phyloP scores from a whole-genome alignment of 2,113 vertebrate species.

The Archocentrus centrarchus region DNA sequence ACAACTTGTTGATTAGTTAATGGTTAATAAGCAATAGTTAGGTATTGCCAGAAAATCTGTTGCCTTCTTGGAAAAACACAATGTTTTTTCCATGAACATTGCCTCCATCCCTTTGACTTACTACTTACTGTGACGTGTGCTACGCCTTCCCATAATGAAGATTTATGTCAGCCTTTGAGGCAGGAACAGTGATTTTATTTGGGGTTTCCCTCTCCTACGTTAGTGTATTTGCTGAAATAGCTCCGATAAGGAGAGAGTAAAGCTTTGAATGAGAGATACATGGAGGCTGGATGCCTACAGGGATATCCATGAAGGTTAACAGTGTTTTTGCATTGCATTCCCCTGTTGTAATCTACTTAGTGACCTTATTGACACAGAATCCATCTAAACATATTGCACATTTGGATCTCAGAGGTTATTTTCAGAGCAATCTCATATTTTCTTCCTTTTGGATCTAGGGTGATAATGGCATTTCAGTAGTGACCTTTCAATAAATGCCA shows the following conservation, averaged over 20 bases:
- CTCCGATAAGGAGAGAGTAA: background rate
- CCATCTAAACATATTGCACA: background rate
- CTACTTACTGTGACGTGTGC: conserved; percentile 22
- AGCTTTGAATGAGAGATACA: background rate
- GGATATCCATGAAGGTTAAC: background rate
- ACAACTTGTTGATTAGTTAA: conserved; percentile 5
- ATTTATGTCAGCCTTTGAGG: conserved; percentile 56
- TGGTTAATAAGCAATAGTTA: background rate
- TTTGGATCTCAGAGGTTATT: background rate
- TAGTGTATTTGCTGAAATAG: conserved; percentile 4
- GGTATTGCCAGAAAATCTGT: background rate
- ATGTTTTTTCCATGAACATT: conserved; percentile 24
- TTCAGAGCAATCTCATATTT: background rate
- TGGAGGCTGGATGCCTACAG: background rate
- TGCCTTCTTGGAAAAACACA: conserved; percentile 5
- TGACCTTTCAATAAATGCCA: conserved; percentile 16
- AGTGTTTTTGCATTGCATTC: background rate
- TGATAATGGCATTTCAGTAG: background rate
- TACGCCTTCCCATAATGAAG: conserved; percentile 39
- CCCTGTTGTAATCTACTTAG: background rate
- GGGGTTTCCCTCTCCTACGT: conserved; percentile 57
- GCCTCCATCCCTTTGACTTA: conserved; percentile 11
- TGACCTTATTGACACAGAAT: background rate
- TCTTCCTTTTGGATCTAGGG: background rate
- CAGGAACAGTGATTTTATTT: conserved; percentile 33